phyloP scores from a whole-genome alignment of 2,888 invertebrate genomes.

The Teleiodes luculella region DNA sequence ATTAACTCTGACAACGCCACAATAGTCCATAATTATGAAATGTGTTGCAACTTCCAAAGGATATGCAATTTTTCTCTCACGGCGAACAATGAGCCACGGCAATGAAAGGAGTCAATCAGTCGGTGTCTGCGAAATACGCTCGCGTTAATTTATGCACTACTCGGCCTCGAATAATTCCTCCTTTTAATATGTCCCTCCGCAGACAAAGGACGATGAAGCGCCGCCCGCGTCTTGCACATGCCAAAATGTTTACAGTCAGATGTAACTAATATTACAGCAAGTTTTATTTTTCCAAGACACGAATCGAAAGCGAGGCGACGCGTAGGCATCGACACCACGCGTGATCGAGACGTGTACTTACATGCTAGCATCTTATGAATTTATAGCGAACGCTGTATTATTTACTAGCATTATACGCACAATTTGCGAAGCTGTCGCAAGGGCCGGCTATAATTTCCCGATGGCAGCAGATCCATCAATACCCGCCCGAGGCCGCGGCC shows the following conservation, averaged over 20 bases:
- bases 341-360: slow-evolving; percentile 49
- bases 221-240: slow-evolving; percentile 21
- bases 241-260: neutral
- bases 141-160: slow-evolving; percentile 65
- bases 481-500: slow-evolving; percentile 69
- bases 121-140: slow-evolving; percentile 65
- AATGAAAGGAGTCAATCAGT: slow-evolving; percentile 79
- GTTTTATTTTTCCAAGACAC: slow-evolving; percentile 4
- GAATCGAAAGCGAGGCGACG: slow-evolving; percentile 4
- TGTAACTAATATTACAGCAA: slow-evolving; percentile 6
- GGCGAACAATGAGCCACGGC: slow-evolving; percentile 69
- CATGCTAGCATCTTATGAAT: slow-evolving; percentile 60
- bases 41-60: slow-evolving; percentile 72
- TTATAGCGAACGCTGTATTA: slow-evolving; percentile 68
- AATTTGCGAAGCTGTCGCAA: slow-evolving; percentile 78
- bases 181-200: slow-evolving; percentile 38
- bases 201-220: slow-evolving; percentile 57
- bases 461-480: slow-evolving; percentile 78
- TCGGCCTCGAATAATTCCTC: slow-evolving; percentile 38
- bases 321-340: slow-evolving; percentile 23
- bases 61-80: slow-evolving; percentile 67
- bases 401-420: slow-evolving; percentile 78
- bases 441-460: slow-evolving; percentile 72
- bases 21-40: slow-evolving; percentile 79
- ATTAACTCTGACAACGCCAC: slow-evolving; percentile 70